Evolutionary conservation across 2,113 vertebrate species (phyloP).

Genomic region (Hippocampus mohnikei): DNA sequence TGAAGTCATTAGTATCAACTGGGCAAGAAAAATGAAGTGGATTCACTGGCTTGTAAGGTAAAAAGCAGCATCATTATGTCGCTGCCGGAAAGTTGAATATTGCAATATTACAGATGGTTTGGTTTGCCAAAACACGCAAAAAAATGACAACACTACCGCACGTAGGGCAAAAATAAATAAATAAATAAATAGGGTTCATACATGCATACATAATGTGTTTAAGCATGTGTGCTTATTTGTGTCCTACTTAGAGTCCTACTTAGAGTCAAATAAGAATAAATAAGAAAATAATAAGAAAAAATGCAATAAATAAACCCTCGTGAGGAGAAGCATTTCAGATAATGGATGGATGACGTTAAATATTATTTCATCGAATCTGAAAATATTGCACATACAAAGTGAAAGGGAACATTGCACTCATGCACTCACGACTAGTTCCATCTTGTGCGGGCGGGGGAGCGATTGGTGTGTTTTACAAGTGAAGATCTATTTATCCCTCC

Average conservation of each 20-base stretch:
- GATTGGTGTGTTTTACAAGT: background rate
- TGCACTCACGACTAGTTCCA: background rate
- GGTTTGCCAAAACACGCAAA: too few relatives aligned
- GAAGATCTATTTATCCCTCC: slow-evolving; percentile 36
- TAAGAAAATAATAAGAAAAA: too few relatives aligned
- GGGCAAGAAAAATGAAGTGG: background rate
- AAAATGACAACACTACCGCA: too few relatives aligned
- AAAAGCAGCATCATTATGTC: background rate
- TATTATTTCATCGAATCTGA: background rate
- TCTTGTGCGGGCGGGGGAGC: too few relatives aligned
- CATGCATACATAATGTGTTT: too few relatives aligned
- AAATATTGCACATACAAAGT: background rate
- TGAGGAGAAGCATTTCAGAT: too few relatives aligned
- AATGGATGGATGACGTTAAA: too few relatives aligned
- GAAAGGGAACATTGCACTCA: background rate
- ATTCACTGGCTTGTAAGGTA: background rate
- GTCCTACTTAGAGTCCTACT: background rate
- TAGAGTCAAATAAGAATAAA: background rate
- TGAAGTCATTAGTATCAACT: background rate
- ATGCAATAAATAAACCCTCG: too few relatives aligned
- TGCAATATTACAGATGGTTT: too few relatives aligned
- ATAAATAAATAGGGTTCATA: background rate
- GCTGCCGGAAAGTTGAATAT: too few relatives aligned
- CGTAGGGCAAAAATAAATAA: too few relatives aligned
- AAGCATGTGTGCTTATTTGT: background rate